Evolutionary conservation across 2,113 vertebrate genomes (phyloP).

Genomic region (Thomomys bottae): DNA sequence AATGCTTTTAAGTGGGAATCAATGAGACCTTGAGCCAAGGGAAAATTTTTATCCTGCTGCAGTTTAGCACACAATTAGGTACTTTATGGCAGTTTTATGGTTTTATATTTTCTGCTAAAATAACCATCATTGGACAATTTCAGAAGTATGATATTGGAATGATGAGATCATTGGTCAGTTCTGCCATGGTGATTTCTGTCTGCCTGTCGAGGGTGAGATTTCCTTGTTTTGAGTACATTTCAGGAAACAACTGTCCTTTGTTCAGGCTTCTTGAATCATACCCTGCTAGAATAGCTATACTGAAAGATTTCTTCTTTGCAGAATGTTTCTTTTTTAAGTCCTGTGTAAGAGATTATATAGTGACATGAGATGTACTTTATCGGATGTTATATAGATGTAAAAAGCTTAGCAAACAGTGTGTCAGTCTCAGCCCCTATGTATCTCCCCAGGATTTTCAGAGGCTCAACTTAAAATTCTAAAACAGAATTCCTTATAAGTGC

Average conservation of each 20-base stretch:
- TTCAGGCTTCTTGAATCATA: slow-evolving; percentile 33
- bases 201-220: slow-evolving; percentile 31
- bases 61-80: slow-evolving; percentile 50
- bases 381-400: neutral
- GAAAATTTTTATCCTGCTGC: slow-evolving; percentile 42
- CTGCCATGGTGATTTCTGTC: slow-evolving; percentile 33
- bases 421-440: neutral
- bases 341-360: neutral
- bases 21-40: slow-evolving; percentile 43
- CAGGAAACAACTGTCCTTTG: neutral
- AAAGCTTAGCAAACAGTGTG: neutral
- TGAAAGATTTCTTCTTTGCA: neutral
- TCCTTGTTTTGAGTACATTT: slow-evolving; percentile 22
- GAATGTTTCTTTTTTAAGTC: neutral
- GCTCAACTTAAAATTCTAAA: neutral
- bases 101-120: slow-evolving; percentile 60
- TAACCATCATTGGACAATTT: slow-evolving; percentile 12
- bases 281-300: neutral
- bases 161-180: slow-evolving; percentile 49
- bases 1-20: slow-evolving; percentile 7
- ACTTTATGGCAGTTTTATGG: slow-evolving; percentile 35
- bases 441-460: neutral
- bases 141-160: slow-evolving; percentile 64
- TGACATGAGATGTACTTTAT: neutral
- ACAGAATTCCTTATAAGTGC: neutral